These are phyloP conservation scores for Graptemys geographica DNA, from an alignment of 2,797 vertebrate genomes.

Conservation along the genomic window DNA sequence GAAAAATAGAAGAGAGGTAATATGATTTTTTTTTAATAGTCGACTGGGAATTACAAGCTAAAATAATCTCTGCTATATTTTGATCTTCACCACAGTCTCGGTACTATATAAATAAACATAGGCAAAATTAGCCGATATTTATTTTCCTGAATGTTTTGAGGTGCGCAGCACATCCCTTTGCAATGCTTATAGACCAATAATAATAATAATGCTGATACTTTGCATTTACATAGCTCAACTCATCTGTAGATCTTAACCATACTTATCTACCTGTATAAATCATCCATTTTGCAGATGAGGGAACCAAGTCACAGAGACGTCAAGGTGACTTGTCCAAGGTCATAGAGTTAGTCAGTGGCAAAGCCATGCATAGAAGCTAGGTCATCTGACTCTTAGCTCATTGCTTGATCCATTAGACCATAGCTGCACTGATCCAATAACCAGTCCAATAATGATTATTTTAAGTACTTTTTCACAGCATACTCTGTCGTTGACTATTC, in stretches of 20 bases:
- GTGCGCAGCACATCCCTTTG: neutral
- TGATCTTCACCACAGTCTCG: neutral
- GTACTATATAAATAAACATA: neutral
- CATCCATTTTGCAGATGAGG: too few species aligned
- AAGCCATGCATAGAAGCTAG: neutral
- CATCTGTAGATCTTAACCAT: neutral
- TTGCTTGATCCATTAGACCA: neutral
- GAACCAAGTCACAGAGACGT: neutral
- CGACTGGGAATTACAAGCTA: neutral
- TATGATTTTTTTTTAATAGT: neutral
- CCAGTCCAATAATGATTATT: neutral
- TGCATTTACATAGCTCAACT: fast-evolving
- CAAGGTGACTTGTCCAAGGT: too few species aligned
- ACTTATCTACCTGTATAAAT: too few species aligned
- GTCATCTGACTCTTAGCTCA: neutral
- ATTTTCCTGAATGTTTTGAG: neutral
- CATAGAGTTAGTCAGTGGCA: neutral
- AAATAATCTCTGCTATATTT: neutral
- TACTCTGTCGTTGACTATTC: neutral
- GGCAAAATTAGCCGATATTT: neutral
- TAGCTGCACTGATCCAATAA: neutral
- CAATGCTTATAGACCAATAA: neutral
- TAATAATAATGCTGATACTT: neutral
- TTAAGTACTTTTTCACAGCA: neutral
- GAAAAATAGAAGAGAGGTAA: neutral